Evolutionary conservation across 2,888 invertebrate species (phyloP).

Genomic region (Eilema caniola): DNA sequence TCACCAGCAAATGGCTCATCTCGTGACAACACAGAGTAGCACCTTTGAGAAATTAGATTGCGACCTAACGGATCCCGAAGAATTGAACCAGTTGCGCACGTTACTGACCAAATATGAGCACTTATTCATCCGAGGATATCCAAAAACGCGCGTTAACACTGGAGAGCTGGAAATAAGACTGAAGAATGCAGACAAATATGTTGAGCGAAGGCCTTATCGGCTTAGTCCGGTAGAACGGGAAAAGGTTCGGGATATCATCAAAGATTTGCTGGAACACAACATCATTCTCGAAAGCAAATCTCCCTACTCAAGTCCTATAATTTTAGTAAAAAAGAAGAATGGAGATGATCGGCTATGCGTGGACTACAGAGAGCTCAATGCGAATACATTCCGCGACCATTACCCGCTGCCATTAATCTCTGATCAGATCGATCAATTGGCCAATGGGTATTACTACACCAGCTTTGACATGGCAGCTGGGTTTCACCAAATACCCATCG

Average conservation of each 20-base stretch:
- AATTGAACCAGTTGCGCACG: background rate
- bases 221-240: constrained; percentile 49
- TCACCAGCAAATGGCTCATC: background rate
- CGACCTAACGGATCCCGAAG: constrained; percentile 5
- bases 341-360: constrained; percentile 38
- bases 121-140: constrained; percentile 41
- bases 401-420: background rate
- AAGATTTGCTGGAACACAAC: constrained; percentile 46
- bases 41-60: constrained; percentile 12
- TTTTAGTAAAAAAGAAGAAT: constrained; percentile 21
- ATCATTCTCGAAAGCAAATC: constrained; percentile 55
- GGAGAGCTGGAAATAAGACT: constrained; percentile 36
- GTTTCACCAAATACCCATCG: constrained; percentile 40
- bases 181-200: constrained; percentile 47
- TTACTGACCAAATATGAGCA: constrained; percentile 25
- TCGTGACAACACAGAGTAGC: background rate
- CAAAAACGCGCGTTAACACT: constrained; percentile 49
- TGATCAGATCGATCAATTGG: constrained; percentile 14
- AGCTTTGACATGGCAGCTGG: constrained; percentile 17
- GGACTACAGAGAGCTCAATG: constrained; percentile 32
- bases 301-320: constrained; percentile 54
- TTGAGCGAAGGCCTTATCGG: constrained; percentile 52
- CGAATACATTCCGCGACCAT: constrained; percentile 33
- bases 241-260: constrained; percentile 45
- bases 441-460: constrained; percentile 17